A percentile compares a stretch with the other conserved stretches of the same genome.
Conservation (phyloP, 2,113 vertebrate species). For the Glaucomys volans region DNA sequence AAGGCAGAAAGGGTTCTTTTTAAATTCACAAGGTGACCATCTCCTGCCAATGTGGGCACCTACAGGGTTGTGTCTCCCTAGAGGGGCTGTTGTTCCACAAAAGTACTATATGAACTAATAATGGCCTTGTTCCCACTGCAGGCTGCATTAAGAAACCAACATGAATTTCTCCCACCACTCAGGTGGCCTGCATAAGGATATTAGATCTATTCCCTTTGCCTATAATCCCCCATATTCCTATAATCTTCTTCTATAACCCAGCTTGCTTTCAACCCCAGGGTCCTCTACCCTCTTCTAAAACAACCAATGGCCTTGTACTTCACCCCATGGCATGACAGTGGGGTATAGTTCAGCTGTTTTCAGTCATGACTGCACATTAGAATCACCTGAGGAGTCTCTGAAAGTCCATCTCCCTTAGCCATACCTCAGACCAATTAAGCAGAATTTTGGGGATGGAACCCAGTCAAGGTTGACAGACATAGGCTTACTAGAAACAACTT, state of each 20-base stretch:
- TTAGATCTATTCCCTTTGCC: background rate
- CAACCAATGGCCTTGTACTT: background rate
- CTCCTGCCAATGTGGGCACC: background rate
- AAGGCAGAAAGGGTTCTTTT: background rate
- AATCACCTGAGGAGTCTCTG: background rate
- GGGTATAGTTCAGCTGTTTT: background rate
- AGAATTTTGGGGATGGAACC: background rate
- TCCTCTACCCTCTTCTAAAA: background rate
- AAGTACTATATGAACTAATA: background rate
- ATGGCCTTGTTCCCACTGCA: background rate
- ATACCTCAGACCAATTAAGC: background rate
- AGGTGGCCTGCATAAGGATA: background rate
- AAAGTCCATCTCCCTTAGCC: background rate
- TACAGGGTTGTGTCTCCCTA: background rate
- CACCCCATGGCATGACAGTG: background rate
- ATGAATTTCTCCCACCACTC: background rate
- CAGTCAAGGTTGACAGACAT: background rate
- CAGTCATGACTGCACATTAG: rapidly evolving
- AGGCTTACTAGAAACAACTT: background rate
- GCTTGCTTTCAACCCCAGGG: background rate
- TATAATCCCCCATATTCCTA: background rate
- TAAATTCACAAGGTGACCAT: background rate
- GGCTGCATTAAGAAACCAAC: background rate
- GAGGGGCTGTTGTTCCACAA: background rate
- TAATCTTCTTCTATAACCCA: background rate